Conservation (phyloP, 2,888 invertebrate genomes). For the Drosophila affinis region DNA sequence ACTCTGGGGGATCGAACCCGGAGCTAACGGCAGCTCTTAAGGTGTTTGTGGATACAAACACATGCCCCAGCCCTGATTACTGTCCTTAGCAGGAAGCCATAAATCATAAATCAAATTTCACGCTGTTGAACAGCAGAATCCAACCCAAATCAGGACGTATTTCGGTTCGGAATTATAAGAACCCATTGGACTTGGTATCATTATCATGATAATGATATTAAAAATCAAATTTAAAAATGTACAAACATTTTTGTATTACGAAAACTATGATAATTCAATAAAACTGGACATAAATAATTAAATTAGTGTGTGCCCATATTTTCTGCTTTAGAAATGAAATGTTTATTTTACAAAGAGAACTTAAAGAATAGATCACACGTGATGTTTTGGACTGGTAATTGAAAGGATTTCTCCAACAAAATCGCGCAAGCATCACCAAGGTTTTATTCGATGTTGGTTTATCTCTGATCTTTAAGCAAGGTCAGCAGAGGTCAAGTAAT, state of each 20-base stretch:
- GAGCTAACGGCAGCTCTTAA: neutral
- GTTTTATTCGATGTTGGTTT: no score
- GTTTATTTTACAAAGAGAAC: no score
- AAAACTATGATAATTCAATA: conserved; percentile 4
- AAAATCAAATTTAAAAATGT: neutral
- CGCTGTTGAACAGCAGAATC: neutral
- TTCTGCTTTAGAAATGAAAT: conserved; percentile 55
- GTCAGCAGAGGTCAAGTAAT: no score
- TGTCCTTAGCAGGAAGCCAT: no score
- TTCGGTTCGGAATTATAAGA: neutral
- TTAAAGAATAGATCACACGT: no score
- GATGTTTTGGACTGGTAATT: no score
- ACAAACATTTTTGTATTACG: neutral
- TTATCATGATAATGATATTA: neutral
- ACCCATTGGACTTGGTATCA: neutral
- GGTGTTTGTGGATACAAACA: neutral
- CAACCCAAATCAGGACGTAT: neutral
- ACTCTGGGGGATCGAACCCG: neutral
- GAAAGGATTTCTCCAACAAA: no score
- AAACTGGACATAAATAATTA: neutral
- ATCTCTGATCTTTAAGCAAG: no score
- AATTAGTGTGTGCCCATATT: conserved; percentile 41
- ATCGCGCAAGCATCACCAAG: no score
- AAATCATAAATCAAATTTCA: no score
- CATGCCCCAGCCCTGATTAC: no score